Base-by-base conservation (phyloP, 1,140 invertebrate genomes). In the Eufriesea mexicana region DNA sequence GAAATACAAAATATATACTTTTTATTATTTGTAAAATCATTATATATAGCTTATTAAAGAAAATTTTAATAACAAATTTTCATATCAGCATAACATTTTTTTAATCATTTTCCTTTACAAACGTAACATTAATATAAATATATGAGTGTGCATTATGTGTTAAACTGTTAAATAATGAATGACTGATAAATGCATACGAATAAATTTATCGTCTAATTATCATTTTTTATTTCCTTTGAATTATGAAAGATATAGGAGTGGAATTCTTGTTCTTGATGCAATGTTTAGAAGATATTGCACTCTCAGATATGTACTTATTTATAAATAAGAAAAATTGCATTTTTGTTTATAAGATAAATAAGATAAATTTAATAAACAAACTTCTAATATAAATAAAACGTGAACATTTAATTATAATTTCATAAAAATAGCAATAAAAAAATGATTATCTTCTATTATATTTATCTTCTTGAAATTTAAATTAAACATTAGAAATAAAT, bases 211-310 rank as follows among this genome's bases (percentile, higher is more conserved):
- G 18, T 14, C 28, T 77, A 67, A 85, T 85, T 83, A 83, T 47
- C 72, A 83, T 80, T 79, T 74, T 28, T 59, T 72, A 28, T 57
- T 67, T 57, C n/a, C 73, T 55, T 67, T 57, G 73, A 76, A 76
- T 82, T 68, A 68, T 67, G 73, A 82, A 73, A 79, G 55, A 64
- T 59, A 42, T 67, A 73, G 73, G 61, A 76, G 81, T 73, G 83
- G 83, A 88, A 88, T 79, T 83, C 61, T 89, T 61, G 79, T 86
- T 76, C 84, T 90, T 90, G 90, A 90, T 86, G 90, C 86, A 90
- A 90, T 80, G 68, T 54, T 72, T 54, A 67, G 68, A 66, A 89
- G 57, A 70, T 80, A 82, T 90, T 90, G 86, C 87, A 85, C 57
- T 87, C 79, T 84, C 18, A 47, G 54, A 16, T 77, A 67, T 7